Base-by-base conservation (phyloP, 2,888 invertebrate genomes). In the Pantelozetes paolii region DNA sequence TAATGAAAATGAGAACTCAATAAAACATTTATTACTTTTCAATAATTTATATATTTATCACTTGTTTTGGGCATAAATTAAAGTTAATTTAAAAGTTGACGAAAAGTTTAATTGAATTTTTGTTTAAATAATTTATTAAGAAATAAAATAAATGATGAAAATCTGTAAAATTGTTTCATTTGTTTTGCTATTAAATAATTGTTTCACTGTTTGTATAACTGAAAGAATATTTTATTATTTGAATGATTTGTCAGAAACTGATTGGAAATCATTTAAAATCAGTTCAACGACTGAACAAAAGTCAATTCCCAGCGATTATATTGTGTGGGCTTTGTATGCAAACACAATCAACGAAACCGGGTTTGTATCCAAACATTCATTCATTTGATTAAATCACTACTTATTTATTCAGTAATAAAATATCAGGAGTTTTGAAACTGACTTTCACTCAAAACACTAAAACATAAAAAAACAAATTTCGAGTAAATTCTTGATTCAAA, bases 261-360 rank as follows among this genome's bases (percentile, higher is more conserved):
- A 69, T 45, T 69, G 69, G 69, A 26, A 69, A 5, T 45, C 1
- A 11, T 42, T 45, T 69, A 13, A 42, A 9, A 45, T 69, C 9
- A 45, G 45, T 45, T 26, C 2, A 2, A 45, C 69, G 1, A 45
- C 3, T 18, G 69, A 69, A 2, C 23, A 42, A 36, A 1, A 36
- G 11, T n/a, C 28, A 2, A 69, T 69, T 1, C 69, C 69, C 1
- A 45, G 18, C 13, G 23, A 69, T 45, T 69, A 69, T 40, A 45
- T 69, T 0, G 69, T 36, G 1, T 69, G 69, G 69, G 40, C 69
- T 69, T 6, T 69, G 13, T 69, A 42, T 45, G 42, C 69, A 26
- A 45, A 69, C 15, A 69, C 69, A 28, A 69, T 69, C 57, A 71
- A 70, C 85, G 6, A 90, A 88, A 82, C 87, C 88, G 0, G 92